Evolutionary conservation across 2,888 invertebrate species (phyloP).

Genomic region (Ophion ventricosus): DNA sequence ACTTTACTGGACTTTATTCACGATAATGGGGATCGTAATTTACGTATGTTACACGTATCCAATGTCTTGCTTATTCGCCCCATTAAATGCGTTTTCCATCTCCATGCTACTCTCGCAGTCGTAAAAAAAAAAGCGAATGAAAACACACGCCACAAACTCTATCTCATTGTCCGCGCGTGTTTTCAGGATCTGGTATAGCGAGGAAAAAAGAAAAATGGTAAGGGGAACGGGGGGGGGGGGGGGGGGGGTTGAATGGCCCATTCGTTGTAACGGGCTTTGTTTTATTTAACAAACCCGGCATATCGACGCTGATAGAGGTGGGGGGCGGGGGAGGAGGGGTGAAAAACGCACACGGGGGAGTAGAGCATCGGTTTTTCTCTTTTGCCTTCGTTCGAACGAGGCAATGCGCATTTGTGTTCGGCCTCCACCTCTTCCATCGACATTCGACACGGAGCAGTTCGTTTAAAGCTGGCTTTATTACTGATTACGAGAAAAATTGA

Average conservation of each 20-base stretch:
- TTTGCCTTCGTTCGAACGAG: conserved; percentile 25
- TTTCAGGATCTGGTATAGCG: conserved; percentile 35
- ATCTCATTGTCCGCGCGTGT: conserved; percentile 56
- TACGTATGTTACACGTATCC: conserved; percentile 14
- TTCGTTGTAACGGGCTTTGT: conserved; percentile 81
- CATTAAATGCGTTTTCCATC: conserved; percentile 16
- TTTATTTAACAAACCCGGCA: conserved; percentile 79
- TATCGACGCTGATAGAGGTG: conserved; percentile 61
- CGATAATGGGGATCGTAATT: conserved; percentile 2
- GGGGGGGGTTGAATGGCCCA: conserved; percentile 74
- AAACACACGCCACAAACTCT: conserved; percentile 58
- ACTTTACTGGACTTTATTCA: not conserved
- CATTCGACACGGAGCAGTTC: conserved; percentile 73
- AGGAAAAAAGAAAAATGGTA: conserved; percentile 23
- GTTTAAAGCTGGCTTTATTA: conserved; percentile 80
- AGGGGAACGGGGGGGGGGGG: not conserved
- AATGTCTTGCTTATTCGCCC: conserved; percentile 11
- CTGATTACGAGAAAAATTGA: conserved; percentile 81
- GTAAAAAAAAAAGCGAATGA: conserved; percentile 34
- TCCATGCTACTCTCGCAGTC: conserved; percentile 21
- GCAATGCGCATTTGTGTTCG: conserved; percentile 29
- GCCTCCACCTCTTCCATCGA: conserved; percentile 7
- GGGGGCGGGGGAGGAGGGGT: conserved; percentile 4
- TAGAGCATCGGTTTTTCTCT: conserved; percentile 53
- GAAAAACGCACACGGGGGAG: conserved; percentile 37